Evolutionary conservation across 2,113 vertebrate species (phyloP), one percentile per base, ranked within the genome.

Genomic region (Chinchilla lanigera): DNA sequence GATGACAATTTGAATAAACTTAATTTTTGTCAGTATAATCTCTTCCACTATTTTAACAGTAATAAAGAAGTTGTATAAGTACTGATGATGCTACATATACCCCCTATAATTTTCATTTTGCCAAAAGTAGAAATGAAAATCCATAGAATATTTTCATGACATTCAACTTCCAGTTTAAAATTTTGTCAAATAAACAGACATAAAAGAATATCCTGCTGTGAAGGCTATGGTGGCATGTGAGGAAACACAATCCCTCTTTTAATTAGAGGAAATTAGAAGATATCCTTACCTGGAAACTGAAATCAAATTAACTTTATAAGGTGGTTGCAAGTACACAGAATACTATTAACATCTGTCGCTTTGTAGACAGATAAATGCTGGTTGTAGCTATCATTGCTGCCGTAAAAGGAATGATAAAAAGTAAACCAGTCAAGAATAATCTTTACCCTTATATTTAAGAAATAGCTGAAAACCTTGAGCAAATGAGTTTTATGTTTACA

Each of bases 401-500:
- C 78, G 75, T 7, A 89, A 77, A 87, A 3, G 65, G 6, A 96
- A 26, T 7, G 5, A 47, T 80, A 92, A 84, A 96, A 95, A 8
- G 28, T 35, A 0, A 97, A 69, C 47, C 84, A 0, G 11, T 67
- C 38, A 93, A 58, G n/a, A 93, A 0, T 73, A 93, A 89, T 60
- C 26, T 0, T 93, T 90, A 7, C 50, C 54, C 2, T 89, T 89
- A 33, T 52, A 54, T 96, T 97, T 95, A 61, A 93, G 85, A 88
- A 24, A 85, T 58, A 86, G 35, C 65, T 92, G 8, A 4, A 95
- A 86, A 30, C 28, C 47, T 75, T 22, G 82, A 89, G 16, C 88
- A 97, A 91, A 86, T 97, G 52, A 96, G 88, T 69, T 52, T 87
- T 89, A 83, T 44, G 56, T 60, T 4, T 60, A 67, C 4, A 30